phyloP scores from a whole-genome alignment of 2,113 vertebrate species.

The Cnemophilus loriae region DNA sequence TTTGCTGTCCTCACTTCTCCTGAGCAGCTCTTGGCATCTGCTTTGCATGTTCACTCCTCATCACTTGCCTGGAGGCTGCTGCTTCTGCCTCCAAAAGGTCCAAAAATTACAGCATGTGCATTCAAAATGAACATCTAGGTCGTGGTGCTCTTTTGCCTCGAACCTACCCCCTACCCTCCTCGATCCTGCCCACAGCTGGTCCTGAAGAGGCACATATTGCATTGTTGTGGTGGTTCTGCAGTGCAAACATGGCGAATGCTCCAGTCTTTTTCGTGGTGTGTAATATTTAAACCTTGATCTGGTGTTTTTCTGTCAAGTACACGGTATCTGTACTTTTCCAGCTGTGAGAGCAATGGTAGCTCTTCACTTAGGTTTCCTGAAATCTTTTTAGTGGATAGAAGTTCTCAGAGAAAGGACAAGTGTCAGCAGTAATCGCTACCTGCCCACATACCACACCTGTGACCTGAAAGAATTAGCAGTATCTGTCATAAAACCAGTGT shows the following conservation, averaged over 20 bases:
- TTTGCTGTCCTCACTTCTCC: background rate
- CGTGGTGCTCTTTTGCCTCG: background rate
- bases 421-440: background rate
- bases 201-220: background rate
- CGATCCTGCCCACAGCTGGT: background rate
- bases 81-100: background rate
- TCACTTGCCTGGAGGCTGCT: background rate
- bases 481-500: background rate
- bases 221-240: background rate
- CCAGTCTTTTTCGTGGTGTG: background rate
- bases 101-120: background rate
- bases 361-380: background rate
- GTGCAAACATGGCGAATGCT: background rate
- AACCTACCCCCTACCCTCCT: background rate
- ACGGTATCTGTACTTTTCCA: background rate
- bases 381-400: background rate
- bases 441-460: background rate
- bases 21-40: background rate
- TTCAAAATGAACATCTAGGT: background rate
- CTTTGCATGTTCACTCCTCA: background rate
- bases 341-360: background rate
- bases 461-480: background rate
- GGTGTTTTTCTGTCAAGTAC: rapidly evolving
- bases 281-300: background rate
- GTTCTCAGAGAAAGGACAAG: background rate